phyloP scores from a whole-genome alignment of 2,888 invertebrate genomes.

The Lacanobia oleracea region DNA sequence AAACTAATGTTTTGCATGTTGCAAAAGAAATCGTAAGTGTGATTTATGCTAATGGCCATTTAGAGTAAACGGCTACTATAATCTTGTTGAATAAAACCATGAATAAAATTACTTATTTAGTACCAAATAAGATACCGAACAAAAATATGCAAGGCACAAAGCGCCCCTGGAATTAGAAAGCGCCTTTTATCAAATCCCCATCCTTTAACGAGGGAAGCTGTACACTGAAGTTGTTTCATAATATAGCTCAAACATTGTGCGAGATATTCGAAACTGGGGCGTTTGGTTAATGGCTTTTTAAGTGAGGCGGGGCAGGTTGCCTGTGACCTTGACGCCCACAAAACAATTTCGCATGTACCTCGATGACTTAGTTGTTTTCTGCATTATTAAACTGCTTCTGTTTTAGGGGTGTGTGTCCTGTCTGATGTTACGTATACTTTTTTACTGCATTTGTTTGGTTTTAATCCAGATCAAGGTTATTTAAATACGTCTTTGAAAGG shows the following conservation, averaged over 20 bases:
- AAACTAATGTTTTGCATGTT: constrained; percentile 20
- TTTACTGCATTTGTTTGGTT: neutral
- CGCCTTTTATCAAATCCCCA: constrained; percentile 29
- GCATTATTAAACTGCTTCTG: constrained; percentile 54
- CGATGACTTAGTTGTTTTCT: constrained; percentile 64
- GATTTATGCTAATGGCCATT: constrained; percentile 11
- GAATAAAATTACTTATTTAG: neutral
- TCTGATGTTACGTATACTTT: neutral
- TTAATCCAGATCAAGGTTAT: neutral
- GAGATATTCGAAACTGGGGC: constrained; percentile 58
- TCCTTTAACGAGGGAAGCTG: constrained; percentile 17
- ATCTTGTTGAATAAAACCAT: neutral
- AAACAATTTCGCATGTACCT: constrained; percentile 66
- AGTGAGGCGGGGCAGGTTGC: constrained; percentile 70
- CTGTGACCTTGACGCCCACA: constrained; percentile 58
- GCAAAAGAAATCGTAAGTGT: constrained; percentile 15
- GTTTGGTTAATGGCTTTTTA: constrained; percentile 76
- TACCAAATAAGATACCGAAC: constrained; percentile 1
- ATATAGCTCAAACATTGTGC: constrained; percentile 65
- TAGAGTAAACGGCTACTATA: neutral
- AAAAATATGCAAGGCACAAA: neutral
- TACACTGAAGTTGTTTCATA: constrained; percentile 53
- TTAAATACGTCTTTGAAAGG: neutral
- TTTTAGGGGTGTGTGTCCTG: constrained; percentile 9
- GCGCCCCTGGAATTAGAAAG: constrained; percentile 18